These are phyloP conservation scores for Halichoerus grypus DNA, from an alignment of 2,113 vertebrate species.

Conservation along the genomic window DNA sequence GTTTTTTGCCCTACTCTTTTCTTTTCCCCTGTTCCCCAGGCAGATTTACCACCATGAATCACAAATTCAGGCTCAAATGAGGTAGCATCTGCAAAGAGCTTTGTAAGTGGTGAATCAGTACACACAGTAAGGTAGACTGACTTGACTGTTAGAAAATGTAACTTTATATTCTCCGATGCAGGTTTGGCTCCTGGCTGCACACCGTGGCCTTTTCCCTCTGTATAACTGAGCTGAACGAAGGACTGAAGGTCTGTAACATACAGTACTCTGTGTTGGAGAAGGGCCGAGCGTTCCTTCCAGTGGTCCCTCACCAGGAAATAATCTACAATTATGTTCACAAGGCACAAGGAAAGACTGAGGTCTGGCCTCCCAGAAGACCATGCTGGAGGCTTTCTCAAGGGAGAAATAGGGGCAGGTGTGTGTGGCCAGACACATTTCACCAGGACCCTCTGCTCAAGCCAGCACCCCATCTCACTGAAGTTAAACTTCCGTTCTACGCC, in stretches of 20 bases:
- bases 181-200: neutral
- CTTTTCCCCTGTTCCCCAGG: constrained; percentile 55
- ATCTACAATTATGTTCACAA: neutral
- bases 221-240: neutral
- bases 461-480: neutral
- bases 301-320: neutral
- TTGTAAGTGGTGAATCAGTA: neutral
- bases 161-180: neutral
- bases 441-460: neutral
- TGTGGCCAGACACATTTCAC: neutral
- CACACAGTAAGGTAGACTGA: neutral
- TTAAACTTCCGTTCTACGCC: neutral
- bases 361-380: neutral
- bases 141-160: neutral
- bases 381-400: neutral
- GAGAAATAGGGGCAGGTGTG: neutral
- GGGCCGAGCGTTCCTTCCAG: neutral
- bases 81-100: neutral
- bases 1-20: constrained; percentile 62
- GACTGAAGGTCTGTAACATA: neutral
- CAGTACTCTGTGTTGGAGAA: neutral
- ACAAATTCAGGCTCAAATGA: constrained; percentile 60
- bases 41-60: constrained; percentile 67
- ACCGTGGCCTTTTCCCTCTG: neutral
- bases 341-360: neutral